Base-by-base conservation (phyloP, 2,797 vertebrate genomes). In the Chrysolophus pictus region DNA sequence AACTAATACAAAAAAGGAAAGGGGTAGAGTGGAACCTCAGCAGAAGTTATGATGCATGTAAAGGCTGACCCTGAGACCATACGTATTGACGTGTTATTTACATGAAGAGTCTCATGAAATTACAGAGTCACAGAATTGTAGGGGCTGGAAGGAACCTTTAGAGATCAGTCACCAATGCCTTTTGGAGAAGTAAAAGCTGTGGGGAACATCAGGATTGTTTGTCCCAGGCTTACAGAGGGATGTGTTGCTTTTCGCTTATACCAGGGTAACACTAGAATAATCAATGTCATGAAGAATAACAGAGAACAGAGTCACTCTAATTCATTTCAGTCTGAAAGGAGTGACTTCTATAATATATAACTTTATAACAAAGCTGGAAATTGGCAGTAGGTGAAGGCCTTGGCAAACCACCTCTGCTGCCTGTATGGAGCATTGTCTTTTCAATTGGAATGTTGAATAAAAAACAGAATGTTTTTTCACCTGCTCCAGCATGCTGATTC, bases 261-360 rank as follows among this genome's bases (percentile, higher is more conserved):
- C n/a, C 42, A 55, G n/a, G n/a, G 67, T 51, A 35, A 7, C 21
- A 23, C 29, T 59, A 59, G 33, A 68, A 19, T 49, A 63, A 80
- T 31, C 39, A 56, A 53, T 13, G 26, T 47, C 3, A 33, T 24
- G 62, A 42, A n/a, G 39, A 59, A 46, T 33, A 73, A 29, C 0
- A 0, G 53, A 41, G 14, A 73, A 29, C 0, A 0, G 53, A 41
- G 14, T 51, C 53, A 29, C 0, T 58, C 8, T 51, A 21, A 62
- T 55, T 76, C 6, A 9, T 55, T 2, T 49, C 6, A 19, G 39
- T 58, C 17, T 3, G 3, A 23, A 47, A 67, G 39, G 56, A 92
- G 17, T 46, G 33, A 35, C 37, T 63, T 33, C 59, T 37, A 22
- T 49, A 60, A 58, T 47, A 59, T 72, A 26, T 70, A 49, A 41